Percentiles rank a stretch among this genome's conserved stretches.
These are phyloP conservation scores for Tetanocera ferruginea DNA, from an alignment of 2,888 invertebrate species.

Conservation along the genomic window DNA sequence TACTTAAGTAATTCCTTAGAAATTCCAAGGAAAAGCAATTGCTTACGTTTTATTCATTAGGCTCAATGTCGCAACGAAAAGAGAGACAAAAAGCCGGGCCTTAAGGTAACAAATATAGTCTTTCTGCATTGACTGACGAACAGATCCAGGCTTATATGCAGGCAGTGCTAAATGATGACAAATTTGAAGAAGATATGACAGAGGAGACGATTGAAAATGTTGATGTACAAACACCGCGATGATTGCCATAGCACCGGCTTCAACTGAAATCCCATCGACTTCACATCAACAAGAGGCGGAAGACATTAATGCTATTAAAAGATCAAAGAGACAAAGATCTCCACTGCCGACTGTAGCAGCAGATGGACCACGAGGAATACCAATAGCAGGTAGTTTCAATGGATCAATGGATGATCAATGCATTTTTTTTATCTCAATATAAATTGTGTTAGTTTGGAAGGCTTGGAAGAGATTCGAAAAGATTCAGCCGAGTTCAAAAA, in stretches of 20 bases:
- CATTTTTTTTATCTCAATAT: too few relatives aligned
- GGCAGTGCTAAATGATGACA: not conserved
- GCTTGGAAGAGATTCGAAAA: too few relatives aligned
- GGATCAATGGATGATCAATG: not conserved
- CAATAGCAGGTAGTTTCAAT: constrained; percentile 20
- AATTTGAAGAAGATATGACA: not conserved
- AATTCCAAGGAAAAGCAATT: too few relatives aligned
- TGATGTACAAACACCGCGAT: too few relatives aligned
- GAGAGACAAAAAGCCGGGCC: not conserved
- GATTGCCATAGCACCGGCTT: too few relatives aligned
- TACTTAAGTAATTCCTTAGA: too few relatives aligned
- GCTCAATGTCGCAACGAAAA: not conserved
- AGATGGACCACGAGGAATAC: not conserved
- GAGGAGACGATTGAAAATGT: not conserved
- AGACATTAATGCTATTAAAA: not conserved
- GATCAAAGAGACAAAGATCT: constrained; percentile 6
- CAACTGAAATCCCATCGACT: too few relatives aligned
- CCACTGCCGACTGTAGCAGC: constrained; percentile 26
- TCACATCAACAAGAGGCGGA: not conserved
- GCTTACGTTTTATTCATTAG: too few relatives aligned
- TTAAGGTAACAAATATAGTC: too few relatives aligned
- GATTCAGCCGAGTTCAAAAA: not conserved
- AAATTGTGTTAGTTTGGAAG: too few relatives aligned
- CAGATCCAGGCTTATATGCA: too few relatives aligned
- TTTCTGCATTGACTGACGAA: too few relatives aligned